These are phyloP conservation scores for Formica exsecta DNA, from an alignment of 1,140 invertebrate species.

Conservation along the genomic window DNA sequence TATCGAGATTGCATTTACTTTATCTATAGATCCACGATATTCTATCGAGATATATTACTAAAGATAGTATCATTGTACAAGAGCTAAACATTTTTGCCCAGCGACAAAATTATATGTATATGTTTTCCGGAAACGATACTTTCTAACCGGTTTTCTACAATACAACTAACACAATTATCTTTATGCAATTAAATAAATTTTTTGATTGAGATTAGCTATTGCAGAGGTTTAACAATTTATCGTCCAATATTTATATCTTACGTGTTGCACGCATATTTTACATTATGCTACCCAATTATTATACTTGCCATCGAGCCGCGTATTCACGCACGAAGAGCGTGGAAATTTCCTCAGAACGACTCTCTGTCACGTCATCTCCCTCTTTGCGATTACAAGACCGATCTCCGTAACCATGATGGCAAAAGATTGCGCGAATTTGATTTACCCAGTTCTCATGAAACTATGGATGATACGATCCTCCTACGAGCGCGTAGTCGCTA, in stretches of 20 bases:
- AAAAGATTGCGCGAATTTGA: conserved; percentile 66
- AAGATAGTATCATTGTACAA: conserved; percentile 31
- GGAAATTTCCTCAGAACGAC: conserved; percentile 24
- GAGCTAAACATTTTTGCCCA: background rate
- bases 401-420: conserved; percentile 59
- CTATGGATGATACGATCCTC: conserved; percentile 62
- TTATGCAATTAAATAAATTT: background rate
- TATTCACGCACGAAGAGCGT: conserved; percentile 37
- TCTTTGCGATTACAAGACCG: conserved; percentile 61
- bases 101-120: background rate
- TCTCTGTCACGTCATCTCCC: background rate
- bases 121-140: conserved; percentile 34
- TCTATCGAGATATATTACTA: background rate
- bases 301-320: conserved; percentile 22
- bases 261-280: background rate
- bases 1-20: background rate
- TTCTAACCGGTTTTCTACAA: conserved; percentile 45
- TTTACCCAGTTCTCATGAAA: conserved; percentile 71
- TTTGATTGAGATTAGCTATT: background rate
- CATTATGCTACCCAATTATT: conserved; percentile 12
- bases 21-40: conserved; percentile 14
- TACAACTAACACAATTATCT: background rate
- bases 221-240: background rate
- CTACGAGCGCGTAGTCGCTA: conserved; percentile 43
- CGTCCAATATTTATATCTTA: background rate